phyloP scores from a whole-genome alignment of 2,888 invertebrate genomes.

The Siphonodentalium dalli region DNA sequence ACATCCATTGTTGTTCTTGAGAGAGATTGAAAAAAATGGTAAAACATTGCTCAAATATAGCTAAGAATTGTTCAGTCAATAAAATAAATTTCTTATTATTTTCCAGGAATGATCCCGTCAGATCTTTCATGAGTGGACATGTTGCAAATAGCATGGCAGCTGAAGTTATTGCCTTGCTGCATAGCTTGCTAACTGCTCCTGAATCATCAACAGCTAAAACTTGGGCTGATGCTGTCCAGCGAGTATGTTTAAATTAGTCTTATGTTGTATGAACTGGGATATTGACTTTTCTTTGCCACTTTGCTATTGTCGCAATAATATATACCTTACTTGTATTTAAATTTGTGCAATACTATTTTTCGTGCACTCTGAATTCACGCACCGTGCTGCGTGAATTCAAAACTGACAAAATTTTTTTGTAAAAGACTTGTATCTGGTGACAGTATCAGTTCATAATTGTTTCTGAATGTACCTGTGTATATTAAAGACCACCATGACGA shows the following conservation, averaged over 20 bases:
- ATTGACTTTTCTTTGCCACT: neutral
- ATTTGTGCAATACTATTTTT: neutral
- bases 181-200: slow-evolving; percentile 57
- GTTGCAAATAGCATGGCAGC: slow-evolving; percentile 66
- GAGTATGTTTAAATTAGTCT: slow-evolving; percentile 34
- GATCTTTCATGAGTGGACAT: slow-evolving; percentile 65
- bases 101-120: slow-evolving; percentile 60
- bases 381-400: no score
- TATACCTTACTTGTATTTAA: neutral
- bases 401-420: no score
- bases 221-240: slow-evolving; percentile 61
- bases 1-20: neutral
- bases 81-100: neutral
- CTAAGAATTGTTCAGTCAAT: neutral
- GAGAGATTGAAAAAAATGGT: neutral
- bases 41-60: no score
- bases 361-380: neutral
- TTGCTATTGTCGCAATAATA: neutral
- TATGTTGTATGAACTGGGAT: neutral
- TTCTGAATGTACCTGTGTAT: no score
- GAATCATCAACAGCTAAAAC: slow-evolving; percentile 56
- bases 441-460: no score
- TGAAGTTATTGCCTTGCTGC: slow-evolving; percentile 63
- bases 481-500: no score
- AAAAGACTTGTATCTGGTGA: no score